Conservation (phyloP, 2,888 invertebrate genomes). For the Synergus umbraculus region DNA sequence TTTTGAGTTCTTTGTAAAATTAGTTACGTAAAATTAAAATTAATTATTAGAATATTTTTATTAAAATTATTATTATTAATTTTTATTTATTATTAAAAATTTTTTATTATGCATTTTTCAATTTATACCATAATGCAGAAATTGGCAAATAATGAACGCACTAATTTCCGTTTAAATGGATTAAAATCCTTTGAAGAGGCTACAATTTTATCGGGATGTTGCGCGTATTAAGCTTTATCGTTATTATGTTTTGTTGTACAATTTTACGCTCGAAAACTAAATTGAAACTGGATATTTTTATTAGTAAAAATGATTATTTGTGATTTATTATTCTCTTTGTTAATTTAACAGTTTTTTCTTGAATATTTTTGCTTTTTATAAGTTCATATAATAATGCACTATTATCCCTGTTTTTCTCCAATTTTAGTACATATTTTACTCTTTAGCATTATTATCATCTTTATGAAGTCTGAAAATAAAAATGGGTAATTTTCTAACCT, state of each 20-base stretch:
- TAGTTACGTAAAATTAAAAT: background rate
- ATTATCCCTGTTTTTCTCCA: background rate
- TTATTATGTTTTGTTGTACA: slow-evolving; percentile 14
- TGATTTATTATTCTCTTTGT: background rate
- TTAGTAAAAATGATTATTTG: background rate
- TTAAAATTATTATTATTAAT: no score
- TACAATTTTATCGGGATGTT: background rate
- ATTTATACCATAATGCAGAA: slow-evolving; percentile 1
- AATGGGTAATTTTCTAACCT: no score
- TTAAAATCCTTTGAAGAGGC: slow-evolving; percentile 28
- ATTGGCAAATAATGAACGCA: slow-evolving; percentile 9
- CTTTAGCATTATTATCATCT: background rate
- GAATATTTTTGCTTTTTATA: background rate
- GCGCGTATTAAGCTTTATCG: slow-evolving; percentile 21
- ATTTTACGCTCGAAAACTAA: slow-evolving; percentile 15
- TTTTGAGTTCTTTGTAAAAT: background rate
- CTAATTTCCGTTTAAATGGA: slow-evolving; percentile 33
- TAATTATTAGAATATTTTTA: background rate
- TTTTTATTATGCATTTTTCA: slow-evolving; percentile 24
- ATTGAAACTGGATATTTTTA: background rate
- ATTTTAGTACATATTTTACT: no score
- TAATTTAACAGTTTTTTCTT: background rate
- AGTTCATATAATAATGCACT: background rate
- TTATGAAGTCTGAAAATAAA: no score
- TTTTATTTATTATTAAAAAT: no score